Conservation (phyloP, 2,888 invertebrate genomes). For the Drosophila subsilvestris region DNA sequence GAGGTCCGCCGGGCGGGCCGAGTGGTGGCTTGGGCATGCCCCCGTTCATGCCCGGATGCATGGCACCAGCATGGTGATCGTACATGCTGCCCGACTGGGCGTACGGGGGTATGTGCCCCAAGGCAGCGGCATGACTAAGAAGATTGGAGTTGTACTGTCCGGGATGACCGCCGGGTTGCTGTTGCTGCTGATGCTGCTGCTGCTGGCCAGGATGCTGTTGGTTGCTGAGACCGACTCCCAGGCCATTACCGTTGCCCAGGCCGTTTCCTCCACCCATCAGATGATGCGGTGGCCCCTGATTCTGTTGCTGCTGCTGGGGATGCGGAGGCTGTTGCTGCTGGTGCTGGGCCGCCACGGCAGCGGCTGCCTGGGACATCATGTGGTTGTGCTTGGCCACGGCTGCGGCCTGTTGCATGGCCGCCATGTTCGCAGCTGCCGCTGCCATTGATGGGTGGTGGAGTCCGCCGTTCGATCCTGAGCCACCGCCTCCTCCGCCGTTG, state of each 20-base stretch:
- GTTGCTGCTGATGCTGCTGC: constrained; percentile 77
- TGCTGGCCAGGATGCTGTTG: constrained; percentile 83
- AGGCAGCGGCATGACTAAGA: constrained; percentile 82
- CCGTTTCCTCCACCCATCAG: constrained; percentile 78
- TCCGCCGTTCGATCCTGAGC: constrained; percentile 82
- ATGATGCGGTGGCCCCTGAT: constrained; percentile 85
- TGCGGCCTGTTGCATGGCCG: constrained; percentile 82
- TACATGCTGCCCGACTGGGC: constrained; percentile 83
- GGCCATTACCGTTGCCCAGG: constrained; percentile 85
- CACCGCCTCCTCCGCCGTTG: constrained; percentile 55
- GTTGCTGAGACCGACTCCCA: constrained; percentile 81
- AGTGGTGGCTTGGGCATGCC: constrained; percentile 74
- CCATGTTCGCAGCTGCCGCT: constrained; percentile 81
- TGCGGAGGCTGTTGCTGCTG: constrained; percentile 85
- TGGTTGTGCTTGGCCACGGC: constrained; percentile 83
- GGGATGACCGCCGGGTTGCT: constrained; percentile 60
- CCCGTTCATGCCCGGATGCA: constrained; percentile 82
- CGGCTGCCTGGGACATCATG: constrained; percentile 82
- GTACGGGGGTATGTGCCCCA: constrained; percentile 82
- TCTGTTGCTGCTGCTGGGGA: constrained; percentile 83
- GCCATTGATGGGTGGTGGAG: constrained; percentile 82
- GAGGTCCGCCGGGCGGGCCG: constrained; percentile 76
- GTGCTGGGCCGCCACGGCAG: constrained; percentile 82
- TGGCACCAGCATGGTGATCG: constrained; percentile 81
- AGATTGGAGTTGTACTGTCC: constrained; percentile 83